A percentile compares a stretch with the other conserved stretches of the same genome.
Evolutionary conservation across 2,888 invertebrate species (phyloP).

Genomic region (Dendrolimus pini): DNA sequence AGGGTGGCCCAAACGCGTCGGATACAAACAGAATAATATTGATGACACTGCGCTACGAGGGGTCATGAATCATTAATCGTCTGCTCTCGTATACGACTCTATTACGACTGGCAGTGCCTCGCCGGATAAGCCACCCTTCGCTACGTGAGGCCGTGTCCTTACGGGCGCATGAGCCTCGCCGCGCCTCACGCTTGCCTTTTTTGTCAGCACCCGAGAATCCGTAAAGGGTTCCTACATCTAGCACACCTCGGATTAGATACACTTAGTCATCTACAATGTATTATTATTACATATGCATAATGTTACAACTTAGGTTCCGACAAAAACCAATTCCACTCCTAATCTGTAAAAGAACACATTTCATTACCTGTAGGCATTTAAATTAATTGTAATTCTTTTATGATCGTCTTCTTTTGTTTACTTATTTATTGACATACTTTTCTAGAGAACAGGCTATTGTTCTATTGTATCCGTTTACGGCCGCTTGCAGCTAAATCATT

Average conservation of each 20-base stretch:
- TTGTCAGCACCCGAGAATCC: slow-evolving; percentile 4
- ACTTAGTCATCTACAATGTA: too few relatives aligned
- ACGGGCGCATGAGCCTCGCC: slow-evolving; percentile 2
- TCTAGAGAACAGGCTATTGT: too few relatives aligned
- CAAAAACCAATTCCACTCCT: too few relatives aligned
- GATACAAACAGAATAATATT: slow-evolving; percentile 78
- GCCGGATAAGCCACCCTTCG: slow-evolving; percentile 68
- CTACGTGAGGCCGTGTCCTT: slow-evolving; percentile 28
- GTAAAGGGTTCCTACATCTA: background rate
- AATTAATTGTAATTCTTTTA: too few relatives aligned
- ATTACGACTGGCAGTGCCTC: slow-evolving; percentile 59
- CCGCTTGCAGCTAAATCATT: too few relatives aligned
- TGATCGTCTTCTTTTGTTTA: too few relatives aligned
- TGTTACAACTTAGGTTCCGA: too few relatives aligned
- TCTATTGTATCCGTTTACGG: too few relatives aligned
- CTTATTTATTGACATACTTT: too few relatives aligned
- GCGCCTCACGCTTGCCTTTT: slow-evolving; percentile 19
- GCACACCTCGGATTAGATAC: slow-evolving; percentile 6
- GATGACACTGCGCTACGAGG: slow-evolving; percentile 75
- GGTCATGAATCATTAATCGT: slow-evolving; percentile 78
- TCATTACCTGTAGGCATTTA: too few relatives aligned
- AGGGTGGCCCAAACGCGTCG: slow-evolving; percentile 70
- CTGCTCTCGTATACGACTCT: slow-evolving; percentile 71
- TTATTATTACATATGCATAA: too few relatives aligned
- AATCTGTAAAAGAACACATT: too few relatives aligned